A percentile compares a stretch with the other conserved stretches of the same genome.
Evolutionary conservation across 2,113 vertebrate genomes (phyloP).

Genomic region (Macheiramphus alcinus): DNA sequence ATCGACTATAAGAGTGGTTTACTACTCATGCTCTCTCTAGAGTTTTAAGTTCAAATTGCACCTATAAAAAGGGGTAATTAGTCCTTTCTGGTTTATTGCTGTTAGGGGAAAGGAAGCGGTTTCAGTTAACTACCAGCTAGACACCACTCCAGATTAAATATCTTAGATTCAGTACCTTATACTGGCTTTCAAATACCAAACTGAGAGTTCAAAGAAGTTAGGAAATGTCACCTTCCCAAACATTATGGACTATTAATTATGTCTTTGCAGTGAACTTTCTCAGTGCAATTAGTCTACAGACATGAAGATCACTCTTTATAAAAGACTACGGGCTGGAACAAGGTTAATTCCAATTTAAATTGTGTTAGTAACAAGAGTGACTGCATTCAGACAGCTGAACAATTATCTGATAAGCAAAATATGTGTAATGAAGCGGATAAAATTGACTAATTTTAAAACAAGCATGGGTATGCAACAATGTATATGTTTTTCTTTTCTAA

Average conservation of each 20-base stretch:
- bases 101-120: constrained; percentile 54
- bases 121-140: constrained; percentile 62
- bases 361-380: constrained; percentile 51
- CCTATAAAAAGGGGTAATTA: constrained; percentile 73
- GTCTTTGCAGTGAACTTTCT: constrained; percentile 50
- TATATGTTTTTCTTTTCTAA: neutral
- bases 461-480: neutral
- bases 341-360: constrained; percentile 68
- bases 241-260: constrained; percentile 68
- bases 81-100: constrained; percentile 64
- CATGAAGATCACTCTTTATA: constrained; percentile 65
- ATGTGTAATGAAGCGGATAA: constrained; percentile 14
- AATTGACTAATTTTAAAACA: constrained; percentile 6
- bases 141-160: constrained; percentile 59
- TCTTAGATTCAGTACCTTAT: constrained; percentile 14
- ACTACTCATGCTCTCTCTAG: constrained; percentile 45
- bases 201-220: constrained; percentile 61
- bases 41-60: constrained; percentile 68
- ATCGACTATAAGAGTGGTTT: constrained; percentile 37
- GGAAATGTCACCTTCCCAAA: constrained; percentile 74
- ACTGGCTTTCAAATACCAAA: constrained; percentile 41
- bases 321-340: constrained; percentile 33
- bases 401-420: constrained; percentile 38
- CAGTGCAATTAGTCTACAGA: constrained; percentile 48
- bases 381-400: constrained; percentile 9